Evolutionary conservation across 2,797 vertebrate species (phyloP).

Genomic region (Anas acuta): DNA sequence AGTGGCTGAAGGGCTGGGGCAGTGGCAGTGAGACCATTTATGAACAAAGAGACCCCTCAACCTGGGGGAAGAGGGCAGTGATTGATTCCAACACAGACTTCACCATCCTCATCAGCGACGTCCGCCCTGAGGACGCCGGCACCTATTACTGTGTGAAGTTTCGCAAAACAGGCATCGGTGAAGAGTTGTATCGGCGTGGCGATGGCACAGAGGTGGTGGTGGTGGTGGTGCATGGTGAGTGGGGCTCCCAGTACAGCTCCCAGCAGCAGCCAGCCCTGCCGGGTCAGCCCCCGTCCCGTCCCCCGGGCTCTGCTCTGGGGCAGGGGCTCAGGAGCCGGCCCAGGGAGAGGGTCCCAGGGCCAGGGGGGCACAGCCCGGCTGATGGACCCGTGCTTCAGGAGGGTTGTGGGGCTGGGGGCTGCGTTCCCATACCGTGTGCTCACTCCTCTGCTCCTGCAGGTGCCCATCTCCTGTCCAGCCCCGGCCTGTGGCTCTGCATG

Average conservation of each 20-base stretch:
- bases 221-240: not conserved
- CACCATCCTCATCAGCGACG: conserved; percentile 43
- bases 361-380: too few species aligned
- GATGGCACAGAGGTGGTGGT: not conserved
- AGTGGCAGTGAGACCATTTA: not conserved
- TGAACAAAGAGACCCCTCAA: rapidly evolving
- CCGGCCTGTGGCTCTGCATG: too few species aligned
- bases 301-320: not conserved
- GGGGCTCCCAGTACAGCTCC: not conserved
- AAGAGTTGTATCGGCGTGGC: rapidly evolving
- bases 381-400: too few species aligned
- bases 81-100: rapidly evolving
- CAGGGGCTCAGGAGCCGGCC: not conserved
- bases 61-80: rapidly evolving
- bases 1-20: conserved; percentile 42
- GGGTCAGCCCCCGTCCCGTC: not conserved
- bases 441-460: too few species aligned
- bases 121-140: not conserved
- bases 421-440: too few species aligned
- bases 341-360: too few species aligned
- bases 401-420: too few species aligned
- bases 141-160: conserved; percentile 70
- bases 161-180: rapidly evolving
- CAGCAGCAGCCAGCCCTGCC: not conserved
- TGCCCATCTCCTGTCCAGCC: too few species aligned